Evolutionary conservation across 1,140 invertebrate genomes (phyloP).

Genomic region (Neotoxoptera formosana): DNA sequence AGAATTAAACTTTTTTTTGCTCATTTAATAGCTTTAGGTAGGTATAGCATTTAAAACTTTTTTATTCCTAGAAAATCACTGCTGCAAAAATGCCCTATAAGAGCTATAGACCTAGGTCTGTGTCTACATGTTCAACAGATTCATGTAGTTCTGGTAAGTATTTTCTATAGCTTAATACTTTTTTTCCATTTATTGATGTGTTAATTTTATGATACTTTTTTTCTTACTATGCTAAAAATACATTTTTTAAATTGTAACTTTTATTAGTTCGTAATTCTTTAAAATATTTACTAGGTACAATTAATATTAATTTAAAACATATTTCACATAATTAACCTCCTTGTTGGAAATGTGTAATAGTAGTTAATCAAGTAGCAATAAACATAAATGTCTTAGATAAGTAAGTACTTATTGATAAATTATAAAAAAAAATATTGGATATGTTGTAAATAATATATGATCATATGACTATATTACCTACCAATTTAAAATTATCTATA

Average conservation of each 20-base stretch:
- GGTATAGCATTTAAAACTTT: not conserved
- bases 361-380: not conserved
- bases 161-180: not conserved
- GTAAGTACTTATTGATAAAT: not conserved
- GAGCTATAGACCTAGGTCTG: constrained; percentile 28
- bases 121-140: constrained; percentile 48
- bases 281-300: not conserved
- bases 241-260: not conserved
- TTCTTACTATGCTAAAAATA: too few species aligned
- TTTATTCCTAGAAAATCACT: constrained; percentile 43
- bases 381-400: not conserved
- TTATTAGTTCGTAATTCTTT: not conserved
- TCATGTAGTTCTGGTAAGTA: constrained; percentile 20
- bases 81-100: constrained; percentile 41
- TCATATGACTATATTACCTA: not conserved
- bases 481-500: not conserved
- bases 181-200: not conserved
- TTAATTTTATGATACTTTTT: too few species aligned
- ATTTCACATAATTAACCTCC: not conserved
- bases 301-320: not conserved
- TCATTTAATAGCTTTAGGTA: not conserved
- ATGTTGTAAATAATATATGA: not conserved
- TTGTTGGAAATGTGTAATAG: not conserved
- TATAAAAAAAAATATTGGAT: not conserved
- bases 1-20: not conserved